Evolutionary conservation across 92 coral and sea anemone genomes (phyloP).

Genomic region (Heteractis magnifica): DNA sequence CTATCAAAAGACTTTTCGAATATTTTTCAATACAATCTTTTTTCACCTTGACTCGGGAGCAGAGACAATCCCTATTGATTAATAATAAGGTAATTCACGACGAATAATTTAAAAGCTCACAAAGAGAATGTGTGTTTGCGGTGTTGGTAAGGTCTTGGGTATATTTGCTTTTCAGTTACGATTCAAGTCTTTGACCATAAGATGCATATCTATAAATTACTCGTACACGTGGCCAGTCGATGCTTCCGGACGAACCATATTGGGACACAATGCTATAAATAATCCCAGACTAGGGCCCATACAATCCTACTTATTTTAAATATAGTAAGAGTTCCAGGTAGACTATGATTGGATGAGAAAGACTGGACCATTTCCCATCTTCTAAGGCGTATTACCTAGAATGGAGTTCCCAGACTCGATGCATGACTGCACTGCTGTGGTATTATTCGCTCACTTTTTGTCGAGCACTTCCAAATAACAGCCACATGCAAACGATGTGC

Average conservation of each 20-base stretch:
- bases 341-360: neutral
- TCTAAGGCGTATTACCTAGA: neutral
- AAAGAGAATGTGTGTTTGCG: neutral
- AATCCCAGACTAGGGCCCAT: neutral
- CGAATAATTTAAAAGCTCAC: neutral
- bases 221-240: neutral
- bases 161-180: constrained; percentile 1
- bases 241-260: constrained; percentile 6
- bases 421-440: neutral
- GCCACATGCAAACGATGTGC: neutral
- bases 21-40: neutral
- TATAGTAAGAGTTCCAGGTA: neutral
- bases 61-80: too few relatives aligned
- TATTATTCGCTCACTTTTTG: neutral
- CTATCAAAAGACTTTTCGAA: too few relatives aligned
- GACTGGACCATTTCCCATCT: too few relatives aligned
- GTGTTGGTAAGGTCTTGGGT: neutral
- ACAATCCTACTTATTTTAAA: neutral
- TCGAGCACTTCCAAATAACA: neutral
- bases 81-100: neutral
- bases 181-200: neutral
- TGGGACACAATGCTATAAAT: neutral
- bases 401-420: neutral
- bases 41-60: neutral
- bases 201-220: neutral